Evolutionary conservation across 2,888 invertebrate genomes (phyloP), one percentile per base, ranked within the genome.

Genomic region (Aporophyla nigra): DNA sequence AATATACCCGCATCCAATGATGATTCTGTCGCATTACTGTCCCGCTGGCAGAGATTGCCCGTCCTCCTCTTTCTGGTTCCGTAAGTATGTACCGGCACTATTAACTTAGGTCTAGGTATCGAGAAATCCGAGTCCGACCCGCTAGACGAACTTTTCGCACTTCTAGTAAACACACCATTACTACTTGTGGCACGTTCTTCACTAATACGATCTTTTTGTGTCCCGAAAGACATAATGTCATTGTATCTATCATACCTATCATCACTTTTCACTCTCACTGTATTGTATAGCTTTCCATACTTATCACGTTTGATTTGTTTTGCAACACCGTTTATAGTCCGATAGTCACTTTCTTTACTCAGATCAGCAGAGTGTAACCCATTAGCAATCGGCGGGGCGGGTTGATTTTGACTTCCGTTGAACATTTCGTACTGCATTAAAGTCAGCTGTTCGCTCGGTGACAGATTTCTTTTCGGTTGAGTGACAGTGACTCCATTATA

Each of bases 11-110:
- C 94, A 82, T 96, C 95, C 74, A 96, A 86, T 56, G 96, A 94
- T 12, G 94, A 92, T 83, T 96, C 96, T 10, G 96, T 96, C 6
- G 96, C 96, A 73, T 91, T 95, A 84, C 96, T 96, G 62, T 97
- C 96, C 51, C 95, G 93, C 65, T 96, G 97, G 87, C 95, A 95
- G 67, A 98, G 97, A 93, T 98, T 98, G 16, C 99, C 99, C 59
- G 98, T 98, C 87, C 98, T 97, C 82, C 98, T 97, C 90, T 98
- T 98, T 85, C 98, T 97, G 81, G 98, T 97, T 74, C 98, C 98
- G 91, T 98, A 98, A 46, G 98, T 98, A 95, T 99, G 98, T 81
- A 98, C 98, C 73, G 99, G 98, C 86, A 98, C 98, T 91, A 99
- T 98, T 87, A 99, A 97, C 91, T 98, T 98, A 53, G 99, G 98